Evolutionary conservation across 2,797 vertebrate species (phyloP).

Genomic region (Crenuchus spilurus): DNA sequence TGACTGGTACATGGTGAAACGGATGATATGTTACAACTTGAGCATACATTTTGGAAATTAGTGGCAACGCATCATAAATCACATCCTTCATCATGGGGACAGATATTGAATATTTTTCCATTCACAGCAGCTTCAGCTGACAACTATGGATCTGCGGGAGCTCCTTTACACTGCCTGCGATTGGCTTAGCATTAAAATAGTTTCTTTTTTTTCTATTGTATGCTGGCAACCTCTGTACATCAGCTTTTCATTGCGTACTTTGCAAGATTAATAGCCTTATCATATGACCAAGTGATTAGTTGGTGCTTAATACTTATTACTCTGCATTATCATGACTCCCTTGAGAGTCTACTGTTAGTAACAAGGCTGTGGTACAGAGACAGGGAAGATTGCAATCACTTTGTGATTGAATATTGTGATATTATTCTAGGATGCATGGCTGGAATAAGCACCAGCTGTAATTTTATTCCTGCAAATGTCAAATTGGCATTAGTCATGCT

Average conservation of each 20-base stretch:
- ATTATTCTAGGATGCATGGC: conserved; percentile 52
- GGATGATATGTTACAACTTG: conserved; percentile 59
- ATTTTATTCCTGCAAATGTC: neutral
- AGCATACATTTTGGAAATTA: conserved; percentile 57
- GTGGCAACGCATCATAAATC: conserved; percentile 65
- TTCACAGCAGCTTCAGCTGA: conserved; percentile 63
- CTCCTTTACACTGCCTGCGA: conserved; percentile 67
- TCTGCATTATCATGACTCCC: conserved; percentile 79
- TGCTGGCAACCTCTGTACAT: conserved; percentile 62
- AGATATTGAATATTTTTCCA: conserved; percentile 61
- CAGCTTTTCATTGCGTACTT: conserved; percentile 65
- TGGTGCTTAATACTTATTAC: conserved; percentile 83
- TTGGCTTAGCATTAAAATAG: conserved; percentile 62
- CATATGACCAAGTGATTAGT: conserved; percentile 81
- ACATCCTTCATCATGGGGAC: conserved; percentile 59
- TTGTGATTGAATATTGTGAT: conserved; percentile 74
- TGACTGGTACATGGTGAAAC: conserved; percentile 57
- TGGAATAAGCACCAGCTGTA: neutral
- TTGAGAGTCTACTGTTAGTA: conserved; percentile 74
- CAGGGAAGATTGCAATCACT: conserved; percentile 69
- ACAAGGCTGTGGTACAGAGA: conserved; percentile 70
- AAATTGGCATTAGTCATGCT: neutral
- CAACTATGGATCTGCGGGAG: conserved; percentile 67
- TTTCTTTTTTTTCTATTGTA: conserved; percentile 62
- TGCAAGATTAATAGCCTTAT: conserved; percentile 81